Evolutionary conservation across 2,113 vertebrate species (phyloP).

Genomic region (Ophiodon elongatus): DNA sequence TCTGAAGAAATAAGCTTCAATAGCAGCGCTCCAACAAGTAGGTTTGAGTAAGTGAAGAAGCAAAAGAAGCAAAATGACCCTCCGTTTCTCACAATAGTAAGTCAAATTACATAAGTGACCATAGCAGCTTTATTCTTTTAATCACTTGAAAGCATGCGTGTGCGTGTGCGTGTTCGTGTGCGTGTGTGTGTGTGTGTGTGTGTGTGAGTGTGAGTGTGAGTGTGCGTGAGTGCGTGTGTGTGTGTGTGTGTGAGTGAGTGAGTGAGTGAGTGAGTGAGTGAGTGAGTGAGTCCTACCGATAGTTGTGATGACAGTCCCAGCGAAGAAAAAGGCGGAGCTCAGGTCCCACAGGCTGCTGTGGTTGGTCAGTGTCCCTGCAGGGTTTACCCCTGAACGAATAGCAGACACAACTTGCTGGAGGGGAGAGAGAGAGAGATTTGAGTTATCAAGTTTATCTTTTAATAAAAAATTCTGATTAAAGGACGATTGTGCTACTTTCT

Average conservation of each 20-base stretch:
- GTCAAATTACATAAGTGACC: slow-evolving; percentile 11
- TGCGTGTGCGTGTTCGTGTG: background rate
- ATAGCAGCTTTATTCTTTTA: background rate
- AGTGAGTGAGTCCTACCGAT: slow-evolving; percentile 87
- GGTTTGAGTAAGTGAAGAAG: background rate
- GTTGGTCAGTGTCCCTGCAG: slow-evolving; percentile 90
- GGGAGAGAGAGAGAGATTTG: slow-evolving; percentile 1
- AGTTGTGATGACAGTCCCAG: slow-evolving; percentile 97
- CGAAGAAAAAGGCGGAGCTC: slow-evolving; percentile 98
- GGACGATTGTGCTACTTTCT: background rate
- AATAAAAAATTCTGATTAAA: background rate
- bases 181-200: background rate
- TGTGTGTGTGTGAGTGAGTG: background rate
- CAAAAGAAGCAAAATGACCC: background rate
- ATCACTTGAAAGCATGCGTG: background rate
- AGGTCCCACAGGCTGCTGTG: slow-evolving; percentile 97
- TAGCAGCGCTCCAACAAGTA: background rate
- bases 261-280: background rate
- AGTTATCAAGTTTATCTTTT: too few relatives aligned
- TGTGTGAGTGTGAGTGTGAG: too few relatives aligned
- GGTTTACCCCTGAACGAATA: slow-evolving; percentile 95
- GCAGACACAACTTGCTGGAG: slow-evolving; percentile 94
- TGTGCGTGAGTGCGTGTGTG: slow-evolving; percentile 10
- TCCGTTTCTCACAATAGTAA: slow-evolving; percentile 11
- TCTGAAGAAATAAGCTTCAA: background rate